These are phyloP conservation scores for Mionectes olivaceus DNA, from an alignment of 2,797 vertebrate genomes.

Conservation along the genomic window DNA sequence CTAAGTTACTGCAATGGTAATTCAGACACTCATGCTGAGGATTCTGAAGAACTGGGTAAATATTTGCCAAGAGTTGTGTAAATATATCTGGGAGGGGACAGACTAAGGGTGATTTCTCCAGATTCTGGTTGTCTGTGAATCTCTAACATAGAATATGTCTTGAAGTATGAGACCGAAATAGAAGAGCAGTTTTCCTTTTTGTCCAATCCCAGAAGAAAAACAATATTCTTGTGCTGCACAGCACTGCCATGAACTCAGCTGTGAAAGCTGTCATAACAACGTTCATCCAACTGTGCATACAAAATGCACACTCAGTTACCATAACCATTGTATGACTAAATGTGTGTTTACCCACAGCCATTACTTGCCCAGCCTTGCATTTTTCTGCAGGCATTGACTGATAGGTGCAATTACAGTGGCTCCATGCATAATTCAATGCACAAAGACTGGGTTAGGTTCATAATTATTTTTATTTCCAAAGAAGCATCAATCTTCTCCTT, in stretches of 20 bases:
- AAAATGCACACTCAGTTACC: conserved; percentile 31
- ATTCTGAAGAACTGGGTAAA: not conserved
- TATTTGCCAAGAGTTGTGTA: not conserved
- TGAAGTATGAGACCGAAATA: not conserved
- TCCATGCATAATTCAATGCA: conserved; percentile 54
- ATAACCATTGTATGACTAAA: not conserved
- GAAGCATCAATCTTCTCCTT: conserved; percentile 46
- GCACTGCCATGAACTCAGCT: not conserved
- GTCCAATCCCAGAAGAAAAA: not conserved
- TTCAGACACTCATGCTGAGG: not conserved
- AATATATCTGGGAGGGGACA: not conserved
- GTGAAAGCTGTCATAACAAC: conserved; percentile 45
- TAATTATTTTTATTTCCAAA: not conserved
- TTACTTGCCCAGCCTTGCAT: conserved; percentile 1
- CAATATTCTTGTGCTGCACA: not conserved
- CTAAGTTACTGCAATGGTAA: not conserved
- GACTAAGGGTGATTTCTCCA: not conserved
- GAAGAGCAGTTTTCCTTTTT: not conserved
- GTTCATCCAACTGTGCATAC: not conserved
- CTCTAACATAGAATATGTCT: not conserved
- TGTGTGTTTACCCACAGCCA: conserved; percentile 41
- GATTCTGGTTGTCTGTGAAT: not conserved
- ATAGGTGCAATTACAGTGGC: conserved; percentile 10
- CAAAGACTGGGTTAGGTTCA: not conserved
- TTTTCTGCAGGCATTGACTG: conserved; percentile 51